Conservation (phyloP, 2,888 invertebrate species). For the Lissonota sp. region DNA sequence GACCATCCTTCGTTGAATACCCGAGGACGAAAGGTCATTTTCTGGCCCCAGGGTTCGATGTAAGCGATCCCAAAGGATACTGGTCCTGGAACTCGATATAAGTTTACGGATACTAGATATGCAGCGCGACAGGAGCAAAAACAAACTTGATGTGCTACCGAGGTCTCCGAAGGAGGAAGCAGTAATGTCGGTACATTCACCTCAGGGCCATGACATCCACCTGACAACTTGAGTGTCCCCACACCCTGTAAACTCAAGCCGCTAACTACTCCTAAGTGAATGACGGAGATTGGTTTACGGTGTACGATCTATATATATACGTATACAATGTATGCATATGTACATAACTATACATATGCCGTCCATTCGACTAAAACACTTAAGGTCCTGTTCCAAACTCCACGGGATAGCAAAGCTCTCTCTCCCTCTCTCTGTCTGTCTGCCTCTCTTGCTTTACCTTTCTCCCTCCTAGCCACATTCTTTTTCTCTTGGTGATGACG, state of each 20-base stretch:
- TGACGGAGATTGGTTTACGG: constrained; percentile 68
- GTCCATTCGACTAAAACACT: constrained; percentile 58
- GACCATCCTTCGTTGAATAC: too few relatives aligned
- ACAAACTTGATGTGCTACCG: background rate
- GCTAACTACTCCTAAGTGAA: constrained; percentile 69
- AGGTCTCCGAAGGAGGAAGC: background rate
- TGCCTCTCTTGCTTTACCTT: too few relatives aligned
- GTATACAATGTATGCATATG: constrained; percentile 8
- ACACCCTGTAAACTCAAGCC: constrained; percentile 37
- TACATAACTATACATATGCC: constrained; percentile 40
- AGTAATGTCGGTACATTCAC: constrained; percentile 18
- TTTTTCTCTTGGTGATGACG: background rate
- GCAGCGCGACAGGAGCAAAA: background rate
- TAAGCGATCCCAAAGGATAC: background rate
- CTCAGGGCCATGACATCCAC: constrained; percentile 39
- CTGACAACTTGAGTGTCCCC: constrained; percentile 50
- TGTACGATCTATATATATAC: constrained; percentile 43
- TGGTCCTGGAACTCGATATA: background rate
- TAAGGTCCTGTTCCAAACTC: constrained; percentile 41
- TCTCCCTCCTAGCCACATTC: too few relatives aligned
- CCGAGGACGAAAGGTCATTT: background rate
- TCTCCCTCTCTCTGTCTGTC: too few relatives aligned
- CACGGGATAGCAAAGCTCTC: constrained; percentile 34
- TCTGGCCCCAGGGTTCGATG: background rate
- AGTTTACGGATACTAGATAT: background rate